Conservation (phyloP, 2,113 vertebrate species). For the Leucosticte australis region DNA sequence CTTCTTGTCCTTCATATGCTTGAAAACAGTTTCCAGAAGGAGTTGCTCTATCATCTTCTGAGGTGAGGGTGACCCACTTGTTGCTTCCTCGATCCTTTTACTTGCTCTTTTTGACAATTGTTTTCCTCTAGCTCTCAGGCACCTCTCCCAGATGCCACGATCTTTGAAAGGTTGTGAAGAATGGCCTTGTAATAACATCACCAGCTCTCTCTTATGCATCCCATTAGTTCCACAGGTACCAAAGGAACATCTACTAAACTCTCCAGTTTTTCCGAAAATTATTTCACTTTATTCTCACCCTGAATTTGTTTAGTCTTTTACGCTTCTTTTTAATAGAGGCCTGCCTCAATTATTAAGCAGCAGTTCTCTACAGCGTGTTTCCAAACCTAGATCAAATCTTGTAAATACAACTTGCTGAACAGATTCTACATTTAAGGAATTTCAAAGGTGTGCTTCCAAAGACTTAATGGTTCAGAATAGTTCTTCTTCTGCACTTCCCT, state of each 20-base stretch:
- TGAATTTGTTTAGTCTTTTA: not conserved
- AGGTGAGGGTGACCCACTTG: not conserved
- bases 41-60: not conserved
- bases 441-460: not conserved
- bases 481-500: not conserved
- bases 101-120: not conserved
- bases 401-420: not conserved
- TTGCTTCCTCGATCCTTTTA: not conserved
- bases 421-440: not conserved
- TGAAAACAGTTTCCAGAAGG: not conserved
- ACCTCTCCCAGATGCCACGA: not conserved
- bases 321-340: not conserved
- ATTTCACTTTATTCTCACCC: not conserved
- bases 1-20: not conserved
- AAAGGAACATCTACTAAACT: not conserved
- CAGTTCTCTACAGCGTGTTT: not conserved
- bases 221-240: not conserved
- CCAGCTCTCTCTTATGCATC: not conserved
- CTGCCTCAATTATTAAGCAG: not conserved
- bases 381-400: not conserved
- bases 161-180: not conserved
- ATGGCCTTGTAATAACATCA: not conserved
- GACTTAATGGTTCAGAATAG: not conserved
- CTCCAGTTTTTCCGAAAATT: not conserved
- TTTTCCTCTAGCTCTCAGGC: not conserved